Evolutionary conservation across 1,140 invertebrate genomes (phyloP).

Genomic region (Magallana gigas): DNA sequence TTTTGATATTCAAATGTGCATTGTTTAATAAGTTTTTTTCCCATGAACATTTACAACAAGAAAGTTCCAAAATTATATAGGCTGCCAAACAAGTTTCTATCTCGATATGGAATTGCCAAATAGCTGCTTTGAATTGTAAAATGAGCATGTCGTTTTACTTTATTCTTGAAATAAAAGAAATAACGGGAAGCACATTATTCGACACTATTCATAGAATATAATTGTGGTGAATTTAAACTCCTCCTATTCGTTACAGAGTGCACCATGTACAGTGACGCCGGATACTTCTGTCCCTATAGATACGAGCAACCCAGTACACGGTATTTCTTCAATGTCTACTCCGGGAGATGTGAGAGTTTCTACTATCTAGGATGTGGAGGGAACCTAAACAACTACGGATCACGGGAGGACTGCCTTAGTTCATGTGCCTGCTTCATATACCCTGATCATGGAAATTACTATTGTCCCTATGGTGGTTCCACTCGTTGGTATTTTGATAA

Average conservation of each 20-base stretch:
- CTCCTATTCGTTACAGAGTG: background rate
- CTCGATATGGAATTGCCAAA: no score
- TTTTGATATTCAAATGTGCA: no score
- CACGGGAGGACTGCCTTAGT: background rate
- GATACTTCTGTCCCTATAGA: background rate
- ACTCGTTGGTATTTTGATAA: background rate
- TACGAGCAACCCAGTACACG: background rate
- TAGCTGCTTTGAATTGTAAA: no score
- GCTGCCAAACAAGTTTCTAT: no score
- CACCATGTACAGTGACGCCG: background rate
- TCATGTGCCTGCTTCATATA: constrained; percentile 10
- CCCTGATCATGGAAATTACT: background rate
- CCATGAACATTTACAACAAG: no score
- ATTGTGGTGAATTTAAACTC: no score
- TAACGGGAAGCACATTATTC: no score
- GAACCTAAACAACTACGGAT: background rate
- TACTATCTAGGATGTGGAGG: constrained; percentile 4
- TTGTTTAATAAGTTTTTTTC: no score
- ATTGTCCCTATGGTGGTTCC: background rate
- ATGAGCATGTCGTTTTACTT: no score
- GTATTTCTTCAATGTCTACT: background rate
- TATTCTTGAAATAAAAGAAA: no score
- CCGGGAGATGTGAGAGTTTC: background rate
- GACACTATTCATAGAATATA: no score
- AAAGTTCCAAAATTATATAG: no score